Evolutionary conservation across 30 jellyfish, hydroid and myxozoan species (phyloP).

Genomic region (Aurelia aurita): DNA sequence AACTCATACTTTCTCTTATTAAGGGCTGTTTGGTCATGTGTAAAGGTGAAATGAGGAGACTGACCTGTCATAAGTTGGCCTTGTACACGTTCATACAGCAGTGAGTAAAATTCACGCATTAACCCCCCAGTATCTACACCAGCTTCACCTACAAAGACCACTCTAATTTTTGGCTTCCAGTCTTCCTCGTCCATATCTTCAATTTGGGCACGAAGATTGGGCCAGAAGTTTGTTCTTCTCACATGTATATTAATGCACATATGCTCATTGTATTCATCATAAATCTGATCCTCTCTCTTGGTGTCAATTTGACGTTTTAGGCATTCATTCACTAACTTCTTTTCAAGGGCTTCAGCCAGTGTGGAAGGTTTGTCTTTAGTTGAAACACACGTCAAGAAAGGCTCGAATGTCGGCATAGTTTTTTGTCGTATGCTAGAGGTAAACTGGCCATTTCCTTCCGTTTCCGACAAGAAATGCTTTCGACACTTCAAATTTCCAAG

Average conservation of each 20-base stretch:
- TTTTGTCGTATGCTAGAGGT: too few species aligned
- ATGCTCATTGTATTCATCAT: conserved; percentile 2
- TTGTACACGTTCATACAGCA: not conserved
- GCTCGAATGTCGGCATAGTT: too few species aligned
- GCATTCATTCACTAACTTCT: not conserved
- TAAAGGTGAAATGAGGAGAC: not conserved
- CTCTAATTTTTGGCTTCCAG: conserved; percentile 10
- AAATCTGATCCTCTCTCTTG: not conserved
- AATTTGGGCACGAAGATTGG: not conserved
- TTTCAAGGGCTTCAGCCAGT: not conserved
- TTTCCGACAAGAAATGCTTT: too few species aligned
- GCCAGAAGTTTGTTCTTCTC: not conserved
- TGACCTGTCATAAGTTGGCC: not conserved
- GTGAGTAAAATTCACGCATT: conserved; percentile 28
- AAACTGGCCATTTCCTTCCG: too few species aligned
- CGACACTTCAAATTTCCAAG: too few species aligned
- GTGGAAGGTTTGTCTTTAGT: not conserved
- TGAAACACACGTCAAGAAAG: not conserved
- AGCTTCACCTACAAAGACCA: conserved; percentile 20
- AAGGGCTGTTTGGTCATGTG: conserved; percentile 5
- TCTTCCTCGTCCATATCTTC: conserved; percentile 3
- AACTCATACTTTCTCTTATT: not conserved
- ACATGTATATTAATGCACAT: not conserved
- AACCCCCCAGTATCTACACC: conserved; percentile 39
- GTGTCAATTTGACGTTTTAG: not conserved